Conservation (phyloP, 2,797 vertebrate species). For the Poeciliopsis turneri region DNA sequence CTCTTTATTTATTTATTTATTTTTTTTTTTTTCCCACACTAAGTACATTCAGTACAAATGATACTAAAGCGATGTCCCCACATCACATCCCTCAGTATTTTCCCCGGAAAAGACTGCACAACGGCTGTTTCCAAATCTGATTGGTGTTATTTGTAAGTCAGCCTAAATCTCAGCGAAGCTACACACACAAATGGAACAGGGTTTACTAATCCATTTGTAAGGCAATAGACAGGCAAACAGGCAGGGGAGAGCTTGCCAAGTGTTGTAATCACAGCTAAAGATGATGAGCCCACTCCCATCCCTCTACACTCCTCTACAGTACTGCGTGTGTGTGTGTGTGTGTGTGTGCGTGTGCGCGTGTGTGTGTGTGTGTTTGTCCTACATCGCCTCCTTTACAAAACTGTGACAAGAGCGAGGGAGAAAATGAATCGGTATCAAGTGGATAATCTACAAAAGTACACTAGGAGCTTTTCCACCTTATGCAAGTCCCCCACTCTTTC, state of each 20-base stretch:
- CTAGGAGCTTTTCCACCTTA: constrained; percentile 75
- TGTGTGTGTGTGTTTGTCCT: constrained; percentile 63
- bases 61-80: constrained; percentile 40
- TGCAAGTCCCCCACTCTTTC: constrained; percentile 73
- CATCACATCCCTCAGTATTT: constrained; percentile 62
- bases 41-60: constrained; percentile 23
- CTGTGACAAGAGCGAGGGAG: constrained; percentile 65
- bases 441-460: constrained; percentile 80
- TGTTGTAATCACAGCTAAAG: constrained; percentile 81
- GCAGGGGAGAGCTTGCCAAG: constrained; percentile 77
- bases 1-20: not conserved
- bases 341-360: constrained; percentile 22
- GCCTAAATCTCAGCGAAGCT: constrained; percentile 74
- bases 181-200: constrained; percentile 73
- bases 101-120: constrained; percentile 59
- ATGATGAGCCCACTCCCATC: constrained; percentile 79
- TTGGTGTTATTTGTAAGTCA: constrained; percentile 79
- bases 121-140: constrained; percentile 75
- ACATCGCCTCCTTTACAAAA: constrained; percentile 73
- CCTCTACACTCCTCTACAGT: constrained; percentile 57
- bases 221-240: constrained; percentile 79
- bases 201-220: constrained; percentile 81
- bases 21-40: constrained; percentile 32
- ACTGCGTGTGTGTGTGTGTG: constrained; percentile 35
- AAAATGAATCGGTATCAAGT: constrained; percentile 78